Conservation (phyloP, 2,113 vertebrate species). For the Xiphias gladius region DNA sequence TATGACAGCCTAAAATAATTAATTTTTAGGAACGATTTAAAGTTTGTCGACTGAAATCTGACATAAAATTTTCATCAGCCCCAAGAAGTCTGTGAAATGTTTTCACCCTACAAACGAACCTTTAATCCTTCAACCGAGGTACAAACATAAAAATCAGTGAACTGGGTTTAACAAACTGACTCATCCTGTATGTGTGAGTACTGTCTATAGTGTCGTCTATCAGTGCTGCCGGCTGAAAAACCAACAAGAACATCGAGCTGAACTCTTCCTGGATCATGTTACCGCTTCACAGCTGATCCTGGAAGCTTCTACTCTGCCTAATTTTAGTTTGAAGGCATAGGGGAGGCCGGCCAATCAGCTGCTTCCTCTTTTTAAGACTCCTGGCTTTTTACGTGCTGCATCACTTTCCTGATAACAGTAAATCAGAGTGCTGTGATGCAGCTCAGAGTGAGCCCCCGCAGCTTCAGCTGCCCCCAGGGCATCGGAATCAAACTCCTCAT, state of each 20-base stretch:
- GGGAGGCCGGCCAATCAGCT: constrained; percentile 55
- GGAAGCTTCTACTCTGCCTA: constrained; percentile 66
- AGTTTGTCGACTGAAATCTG: too few relatives aligned
- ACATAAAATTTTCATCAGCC: too few relatives aligned
- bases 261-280: constrained; percentile 52
- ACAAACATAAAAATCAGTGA: too few relatives aligned
- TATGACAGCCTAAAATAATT: too few relatives aligned
- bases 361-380: constrained; percentile 58
- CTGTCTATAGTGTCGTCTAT: not conserved
- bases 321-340: constrained; percentile 75
- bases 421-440: constrained; percentile 46
- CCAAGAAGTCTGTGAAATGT: too few relatives aligned
- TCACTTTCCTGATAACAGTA: constrained; percentile 61
- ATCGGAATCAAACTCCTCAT: constrained; percentile 4
- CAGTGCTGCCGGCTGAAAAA: not conserved
- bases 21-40: too few relatives aligned
- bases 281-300: constrained; percentile 63
- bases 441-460: constrained; percentile 30
- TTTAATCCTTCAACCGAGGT: too few relatives aligned
- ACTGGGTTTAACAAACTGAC: not conserved
- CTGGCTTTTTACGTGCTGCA: constrained; percentile 39
- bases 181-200: not conserved
- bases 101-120: too few relatives aligned
- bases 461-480: not conserved
- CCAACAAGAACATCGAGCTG: not conserved